These are phyloP conservation scores for Drosophila paramelanica DNA, from an alignment of 2,888 invertebrate species.

Conservation along the genomic window DNA sequence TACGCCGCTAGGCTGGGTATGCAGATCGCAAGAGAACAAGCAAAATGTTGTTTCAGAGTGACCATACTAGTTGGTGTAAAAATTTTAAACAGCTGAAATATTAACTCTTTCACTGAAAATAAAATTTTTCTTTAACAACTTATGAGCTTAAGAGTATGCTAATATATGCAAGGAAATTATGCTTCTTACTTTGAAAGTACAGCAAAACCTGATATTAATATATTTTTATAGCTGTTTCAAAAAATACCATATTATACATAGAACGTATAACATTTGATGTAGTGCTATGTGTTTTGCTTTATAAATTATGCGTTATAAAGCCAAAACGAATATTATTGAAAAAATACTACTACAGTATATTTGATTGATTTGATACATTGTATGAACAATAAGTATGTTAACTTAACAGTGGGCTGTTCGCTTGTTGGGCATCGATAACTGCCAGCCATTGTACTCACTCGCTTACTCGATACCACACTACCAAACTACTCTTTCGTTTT, in stretches of 20 bases:
- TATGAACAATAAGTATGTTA: background rate
- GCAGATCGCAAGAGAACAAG: background rate
- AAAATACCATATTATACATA: too few relatives aligned
- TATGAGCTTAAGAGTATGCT: too few relatives aligned
- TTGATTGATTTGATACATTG: background rate
- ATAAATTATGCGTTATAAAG: too few relatives aligned
- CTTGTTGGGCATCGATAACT: slow-evolving; percentile 2
- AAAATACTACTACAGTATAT: background rate
- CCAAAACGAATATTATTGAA: too few relatives aligned
- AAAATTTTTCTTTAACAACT: too few relatives aligned
- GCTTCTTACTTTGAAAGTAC: too few relatives aligned
- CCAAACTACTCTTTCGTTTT: slow-evolving; percentile 49
- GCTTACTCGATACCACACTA: slow-evolving; percentile 49
- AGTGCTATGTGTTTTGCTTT: too few relatives aligned
- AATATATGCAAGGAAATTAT: too few relatives aligned
- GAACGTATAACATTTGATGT: too few relatives aligned
- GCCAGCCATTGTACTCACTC: slow-evolving; percentile 44
- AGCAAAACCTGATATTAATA: too few relatives aligned
- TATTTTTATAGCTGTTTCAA: too few relatives aligned
- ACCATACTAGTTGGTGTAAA: background rate
- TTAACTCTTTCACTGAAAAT: background rate
- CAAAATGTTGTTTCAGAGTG: background rate
- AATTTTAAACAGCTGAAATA: background rate
- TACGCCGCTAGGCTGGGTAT: slow-evolving; percentile 9
- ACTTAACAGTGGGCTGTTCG: slow-evolving; percentile 11